Evolutionary conservation across 2,113 vertebrate genomes (phyloP).

Genomic region (Myiopsitta monachus): DNA sequence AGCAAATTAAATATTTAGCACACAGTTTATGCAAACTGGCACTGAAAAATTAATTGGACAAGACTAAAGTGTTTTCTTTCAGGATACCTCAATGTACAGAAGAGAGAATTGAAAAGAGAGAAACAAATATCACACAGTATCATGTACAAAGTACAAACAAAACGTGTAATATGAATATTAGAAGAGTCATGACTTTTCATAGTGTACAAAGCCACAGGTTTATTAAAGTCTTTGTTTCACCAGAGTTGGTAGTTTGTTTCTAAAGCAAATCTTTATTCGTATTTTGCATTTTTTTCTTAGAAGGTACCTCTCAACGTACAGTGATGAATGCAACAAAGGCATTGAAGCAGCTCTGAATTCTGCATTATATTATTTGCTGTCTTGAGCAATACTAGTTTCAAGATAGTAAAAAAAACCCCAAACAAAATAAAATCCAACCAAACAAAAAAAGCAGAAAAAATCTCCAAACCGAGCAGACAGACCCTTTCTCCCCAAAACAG

Average conservation of each 20-base stretch:
- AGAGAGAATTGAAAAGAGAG: not conserved
- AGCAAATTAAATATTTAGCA: not conserved
- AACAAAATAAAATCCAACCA: not conserved
- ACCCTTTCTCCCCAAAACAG: not conserved
- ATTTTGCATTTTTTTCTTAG: not conserved
- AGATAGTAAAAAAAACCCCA: not conserved
- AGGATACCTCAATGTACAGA: not conserved
- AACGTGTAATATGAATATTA: not conserved
- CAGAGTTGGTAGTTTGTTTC: not conserved
- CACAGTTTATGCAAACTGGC: not conserved
- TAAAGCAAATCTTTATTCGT: not conserved
- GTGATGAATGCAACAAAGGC: not conserved
- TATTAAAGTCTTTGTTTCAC: not conserved
- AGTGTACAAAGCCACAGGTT: not conserved
- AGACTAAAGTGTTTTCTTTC: not conserved
- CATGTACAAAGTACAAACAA: not conserved
- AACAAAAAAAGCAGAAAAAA: not conserved
- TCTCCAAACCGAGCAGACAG: not conserved
- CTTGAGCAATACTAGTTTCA: not conserved
- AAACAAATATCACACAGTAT: not conserved
- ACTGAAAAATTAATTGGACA: not conserved
- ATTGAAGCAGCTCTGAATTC: not conserved
- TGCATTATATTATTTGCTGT: not conserved
- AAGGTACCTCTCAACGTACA: not conserved
- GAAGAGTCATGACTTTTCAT: not conserved